Percentiles rank a stretch among this genome's conserved stretches.
Evolutionary conservation across 2,113 vertebrate genomes (phyloP).

Genomic region (Athene noctua): DNA sequence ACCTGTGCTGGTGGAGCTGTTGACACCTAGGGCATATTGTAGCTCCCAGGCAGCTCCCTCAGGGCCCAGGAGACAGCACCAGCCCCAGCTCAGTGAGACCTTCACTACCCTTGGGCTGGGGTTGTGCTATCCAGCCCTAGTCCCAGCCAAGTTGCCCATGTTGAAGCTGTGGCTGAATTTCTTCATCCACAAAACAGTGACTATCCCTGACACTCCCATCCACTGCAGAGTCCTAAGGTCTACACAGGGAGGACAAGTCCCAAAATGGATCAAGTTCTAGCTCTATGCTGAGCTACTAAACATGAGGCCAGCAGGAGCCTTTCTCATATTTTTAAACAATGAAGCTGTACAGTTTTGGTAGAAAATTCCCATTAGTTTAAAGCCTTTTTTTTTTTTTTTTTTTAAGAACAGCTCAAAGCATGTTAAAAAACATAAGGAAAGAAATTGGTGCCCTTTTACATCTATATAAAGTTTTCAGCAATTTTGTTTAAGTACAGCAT

Average conservation of each 20-base stretch:
- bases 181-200: background rate
- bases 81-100: background rate
- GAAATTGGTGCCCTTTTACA: background rate
- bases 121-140: background rate
- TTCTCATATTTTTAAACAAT: background rate
- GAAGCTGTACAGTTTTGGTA: background rate
- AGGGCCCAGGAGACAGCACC: background rate
- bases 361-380: background rate
- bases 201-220: background rate
- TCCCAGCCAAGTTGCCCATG: no score
- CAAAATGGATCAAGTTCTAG: background rate
- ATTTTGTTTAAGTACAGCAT: background rate
- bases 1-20: background rate
- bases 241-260: rapidly evolving
- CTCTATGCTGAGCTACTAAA: background rate
- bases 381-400: background rate
- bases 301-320: background rate
- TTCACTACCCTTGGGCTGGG: background rate
- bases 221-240: background rate
- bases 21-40: rapidly evolving
- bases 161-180: background rate
- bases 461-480: background rate
- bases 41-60: background rate
- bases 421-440: background rate
- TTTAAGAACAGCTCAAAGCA: background rate